Base-by-base conservation (phyloP, 2,888 invertebrate genomes). In the Agrochola circellaris region DNA sequence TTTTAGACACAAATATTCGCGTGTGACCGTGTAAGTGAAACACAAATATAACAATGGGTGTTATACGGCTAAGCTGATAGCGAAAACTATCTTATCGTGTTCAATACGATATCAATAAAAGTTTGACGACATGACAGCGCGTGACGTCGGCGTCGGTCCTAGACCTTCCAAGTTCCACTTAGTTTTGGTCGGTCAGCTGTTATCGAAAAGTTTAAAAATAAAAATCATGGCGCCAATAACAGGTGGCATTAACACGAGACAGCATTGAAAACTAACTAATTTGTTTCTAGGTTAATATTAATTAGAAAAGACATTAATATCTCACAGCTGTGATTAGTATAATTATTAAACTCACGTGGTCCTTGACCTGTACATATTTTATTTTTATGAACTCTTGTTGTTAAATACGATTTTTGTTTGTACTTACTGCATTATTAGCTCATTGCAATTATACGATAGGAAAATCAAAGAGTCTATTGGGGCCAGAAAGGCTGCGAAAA, bases 61-160 rank as follows among this genome's bases (percentile, higher is more conserved):
- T 68, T 85, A 75, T 75, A 75, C 85, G 73, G 86, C 85, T 87
- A 87, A 86, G 89, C 91, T 91, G 93, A 93, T 92, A 93, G 91
- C 90, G 85, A 92, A 91, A 89, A 90, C 85, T 94, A 95, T 95
- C 95, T 95, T 95, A 95, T 95, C 95, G 89, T 82, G 87, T 90
- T 91, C 94, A 93, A 94, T 94, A 93, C 87, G 91, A 90, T 94
- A 94, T 94, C 94, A 94, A 95, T 95, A 94, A 91, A 92, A 88
- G 87, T 87, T 84, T 83, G 88, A 86, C 78, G 88, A 79, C 86
- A 83, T 81, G 84, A 79, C 79, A 83, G 54, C 72, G 48, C 38
- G 56, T 88, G 88, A 89, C 87, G 89, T 85, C 58, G 80, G 82
- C 87, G 89, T 85, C 58, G 80, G 82, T 58, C 89, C 90, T 89